These are phyloP conservation scores for Pseudochromis fuscus DNA, from an alignment of 2,797 vertebrate genomes.

Conservation along the genomic window DNA sequence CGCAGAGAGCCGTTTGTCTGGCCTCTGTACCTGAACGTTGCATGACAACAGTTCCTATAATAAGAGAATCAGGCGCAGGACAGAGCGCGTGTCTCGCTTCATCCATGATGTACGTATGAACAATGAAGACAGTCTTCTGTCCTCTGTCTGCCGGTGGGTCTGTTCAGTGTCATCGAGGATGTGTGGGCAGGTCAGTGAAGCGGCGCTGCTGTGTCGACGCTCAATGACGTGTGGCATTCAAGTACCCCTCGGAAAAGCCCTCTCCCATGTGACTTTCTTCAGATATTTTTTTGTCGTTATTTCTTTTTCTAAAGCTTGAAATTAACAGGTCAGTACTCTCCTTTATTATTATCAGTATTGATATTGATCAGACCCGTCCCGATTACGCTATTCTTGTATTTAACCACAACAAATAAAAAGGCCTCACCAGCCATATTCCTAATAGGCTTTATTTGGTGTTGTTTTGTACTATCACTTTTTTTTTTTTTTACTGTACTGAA, in stretches of 20 bases:
- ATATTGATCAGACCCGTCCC: background rate
- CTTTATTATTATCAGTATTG: background rate
- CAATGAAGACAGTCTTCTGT: background rate
- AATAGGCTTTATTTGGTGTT: background rate
- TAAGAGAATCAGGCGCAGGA: background rate
- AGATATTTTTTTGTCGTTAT: background rate
- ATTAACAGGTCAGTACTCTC: background rate
- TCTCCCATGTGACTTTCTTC: accelerated
- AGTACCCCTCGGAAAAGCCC: background rate
- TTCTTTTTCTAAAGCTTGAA: background rate
- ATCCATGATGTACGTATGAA: background rate
- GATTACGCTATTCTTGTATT: background rate
- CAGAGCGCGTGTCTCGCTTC: background rate
- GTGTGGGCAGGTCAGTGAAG: constrained; percentile 27
- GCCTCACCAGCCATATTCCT: background rate
- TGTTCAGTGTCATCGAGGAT: constrained; percentile 20
- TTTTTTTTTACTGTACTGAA: background rate
- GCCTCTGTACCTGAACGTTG: background rate
- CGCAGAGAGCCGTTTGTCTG: constrained; percentile 37
- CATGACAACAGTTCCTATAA: background rate
- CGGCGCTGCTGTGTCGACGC: constrained; percentile 31
- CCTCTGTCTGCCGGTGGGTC: background rate
- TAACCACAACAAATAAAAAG: background rate
- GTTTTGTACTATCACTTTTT: background rate
- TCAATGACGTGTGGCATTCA: constrained; percentile 66